Evolutionary conservation across 2,797 vertebrate genomes (phyloP).

Genomic region (Syndactyla subalaris): DNA sequence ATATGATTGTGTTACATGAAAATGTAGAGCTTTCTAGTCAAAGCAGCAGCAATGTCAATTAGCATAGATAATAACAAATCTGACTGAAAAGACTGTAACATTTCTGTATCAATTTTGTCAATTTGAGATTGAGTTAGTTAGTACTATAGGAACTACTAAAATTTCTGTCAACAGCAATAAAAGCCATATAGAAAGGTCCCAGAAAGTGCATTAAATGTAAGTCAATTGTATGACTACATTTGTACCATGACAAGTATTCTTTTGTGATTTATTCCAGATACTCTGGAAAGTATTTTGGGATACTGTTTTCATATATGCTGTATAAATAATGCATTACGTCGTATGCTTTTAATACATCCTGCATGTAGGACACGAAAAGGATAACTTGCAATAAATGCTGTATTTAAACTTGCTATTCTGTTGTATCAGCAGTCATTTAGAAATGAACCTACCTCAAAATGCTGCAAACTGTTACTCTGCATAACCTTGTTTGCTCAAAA

Average conservation of each 20-base stretch:
- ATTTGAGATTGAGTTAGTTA: background rate
- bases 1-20: background rate
- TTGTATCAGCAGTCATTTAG: background rate
- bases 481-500: background rate
- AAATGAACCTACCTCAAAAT: background rate
- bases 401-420: conserved; percentile 26
- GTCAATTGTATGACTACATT: conserved; percentile 59
- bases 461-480: background rate
- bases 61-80: background rate
- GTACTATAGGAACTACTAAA: background rate
- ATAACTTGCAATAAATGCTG: conserved; percentile 41
- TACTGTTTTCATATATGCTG: conserved; percentile 37
- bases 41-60: background rate
- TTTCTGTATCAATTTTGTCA: background rate
- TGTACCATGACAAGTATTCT: conserved; percentile 25
- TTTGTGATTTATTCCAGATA: conserved; percentile 28
- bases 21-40: conserved; percentile 1
- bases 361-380: conserved; percentile 4
- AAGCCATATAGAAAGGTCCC: conserved; percentile 10
- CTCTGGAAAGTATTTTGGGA: conserved; percentile 54
- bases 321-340: conserved; percentile 5
- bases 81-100: background rate
- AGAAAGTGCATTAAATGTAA: conserved; percentile 21
- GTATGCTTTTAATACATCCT: conserved; percentile 46
- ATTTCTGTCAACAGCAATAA: conserved; percentile 1